Percentiles rank a stretch among this genome's conserved stretches.
These are phyloP conservation scores for Ptilorrhoa leucosticta DNA, from an alignment of 2,113 vertebrate species.

Conservation along the genomic window DNA sequence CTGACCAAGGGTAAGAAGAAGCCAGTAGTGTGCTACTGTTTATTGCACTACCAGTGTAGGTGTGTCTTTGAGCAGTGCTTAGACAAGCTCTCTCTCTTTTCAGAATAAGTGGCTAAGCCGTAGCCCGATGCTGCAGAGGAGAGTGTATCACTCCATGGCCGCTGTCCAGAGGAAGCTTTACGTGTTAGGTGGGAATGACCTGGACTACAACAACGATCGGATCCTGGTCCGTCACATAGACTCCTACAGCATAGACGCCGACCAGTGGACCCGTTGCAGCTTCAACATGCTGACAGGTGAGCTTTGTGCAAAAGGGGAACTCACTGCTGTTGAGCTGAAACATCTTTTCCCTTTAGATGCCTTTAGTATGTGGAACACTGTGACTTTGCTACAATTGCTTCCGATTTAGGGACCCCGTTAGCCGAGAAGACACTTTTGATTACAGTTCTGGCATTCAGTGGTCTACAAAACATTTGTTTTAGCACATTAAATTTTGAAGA, in stretches of 20 bases:
- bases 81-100: neutral
- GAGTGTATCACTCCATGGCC: constrained; percentile 97
- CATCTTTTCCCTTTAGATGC: neutral
- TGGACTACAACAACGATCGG: constrained; percentile 96
- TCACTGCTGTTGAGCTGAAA: neutral
- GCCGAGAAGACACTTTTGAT: neutral
- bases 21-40: neutral
- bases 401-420: neutral
- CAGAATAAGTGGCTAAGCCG: constrained; percentile 93
- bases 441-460: neutral
- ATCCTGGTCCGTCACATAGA: constrained; percentile 95
- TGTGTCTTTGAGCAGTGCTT: neutral
- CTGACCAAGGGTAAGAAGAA: neutral
- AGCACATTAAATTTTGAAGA: neutral
- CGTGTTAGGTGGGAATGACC: constrained; percentile 91
- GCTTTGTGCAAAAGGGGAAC: neutral
- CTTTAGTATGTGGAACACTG: neutral
- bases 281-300: constrained; percentile 91
- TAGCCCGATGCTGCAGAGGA: constrained; percentile 92
- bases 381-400: neutral
- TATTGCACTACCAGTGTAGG: accelerated
- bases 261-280: constrained; percentile 94
- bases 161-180: constrained; percentile 91
- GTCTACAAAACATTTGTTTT: neutral
- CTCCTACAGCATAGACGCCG: constrained; percentile 88